A percentile compares a stretch with the other conserved stretches of the same genome.
Evolutionary conservation across 2,113 vertebrate genomes (phyloP).

Genomic region (Ahaetulla prasina): DNA sequence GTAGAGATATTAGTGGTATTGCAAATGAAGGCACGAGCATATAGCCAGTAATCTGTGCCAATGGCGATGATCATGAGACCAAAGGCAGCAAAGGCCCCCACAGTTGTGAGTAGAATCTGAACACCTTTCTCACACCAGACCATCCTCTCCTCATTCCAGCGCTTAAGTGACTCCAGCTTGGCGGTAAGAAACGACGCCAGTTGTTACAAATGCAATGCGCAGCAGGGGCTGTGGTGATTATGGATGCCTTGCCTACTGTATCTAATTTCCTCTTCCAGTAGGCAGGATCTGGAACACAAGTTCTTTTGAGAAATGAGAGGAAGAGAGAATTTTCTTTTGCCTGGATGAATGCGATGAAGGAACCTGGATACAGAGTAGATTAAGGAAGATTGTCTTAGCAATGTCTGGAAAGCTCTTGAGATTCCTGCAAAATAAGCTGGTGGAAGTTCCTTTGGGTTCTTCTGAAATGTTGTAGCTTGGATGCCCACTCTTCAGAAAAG

Average conservation of each 20-base stretch:
- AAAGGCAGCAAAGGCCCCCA: constrained; percentile 90
- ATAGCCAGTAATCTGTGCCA: constrained; percentile 94
- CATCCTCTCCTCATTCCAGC: constrained; percentile 74
- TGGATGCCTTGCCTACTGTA: background rate
- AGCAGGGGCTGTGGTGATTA: background rate
- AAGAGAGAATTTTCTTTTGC: background rate
- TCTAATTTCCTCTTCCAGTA: background rate
- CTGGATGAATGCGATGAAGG: background rate
- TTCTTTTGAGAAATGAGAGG: background rate
- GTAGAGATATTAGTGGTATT: constrained; percentile 84
- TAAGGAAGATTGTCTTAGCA: background rate
- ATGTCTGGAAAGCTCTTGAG: background rate
- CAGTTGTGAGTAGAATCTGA: constrained; percentile 88
- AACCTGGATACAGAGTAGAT: background rate
- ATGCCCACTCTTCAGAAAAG: background rate
- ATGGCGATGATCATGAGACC: constrained; percentile 95
- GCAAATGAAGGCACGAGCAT: constrained; percentile 88
- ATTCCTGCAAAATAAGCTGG: background rate
- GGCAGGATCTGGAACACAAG: background rate
- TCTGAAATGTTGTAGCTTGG: background rate
- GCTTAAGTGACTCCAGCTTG: constrained; percentile 70
- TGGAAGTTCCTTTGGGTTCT: background rate
- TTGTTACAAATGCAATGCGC: background rate
- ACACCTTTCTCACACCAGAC: constrained; percentile 93
- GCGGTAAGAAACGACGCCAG: constrained; percentile 28